These are phyloP conservation scores for Cephalopholis sonnerati DNA, from an alignment of 2,113 vertebrate genomes.

Conservation along the genomic window DNA sequence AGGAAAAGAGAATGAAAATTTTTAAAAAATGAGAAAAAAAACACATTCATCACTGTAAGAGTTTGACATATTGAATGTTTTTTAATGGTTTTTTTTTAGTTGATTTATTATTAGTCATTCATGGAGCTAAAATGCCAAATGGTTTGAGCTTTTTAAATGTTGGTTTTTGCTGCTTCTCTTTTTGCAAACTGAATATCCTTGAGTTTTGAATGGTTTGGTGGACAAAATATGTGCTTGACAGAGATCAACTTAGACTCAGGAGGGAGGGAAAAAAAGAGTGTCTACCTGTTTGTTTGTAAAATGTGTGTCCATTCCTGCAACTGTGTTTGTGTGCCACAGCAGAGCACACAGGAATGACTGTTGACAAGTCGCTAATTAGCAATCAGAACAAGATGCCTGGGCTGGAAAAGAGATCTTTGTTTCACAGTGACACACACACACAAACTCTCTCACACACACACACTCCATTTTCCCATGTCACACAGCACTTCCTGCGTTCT, in stretches of 20 bases:
- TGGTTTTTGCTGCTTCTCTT: neutral
- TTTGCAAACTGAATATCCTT: too few relatives aligned
- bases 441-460: constrained; percentile 43
- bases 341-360: constrained; percentile 68
- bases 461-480: constrained; percentile 45
- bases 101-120: neutral
- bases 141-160: neutral
- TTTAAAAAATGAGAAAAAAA: neutral
- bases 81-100: neutral
- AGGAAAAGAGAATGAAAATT: neutral
- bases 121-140: neutral
- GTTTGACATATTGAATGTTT: neutral
- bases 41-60: neutral
- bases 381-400: constrained; percentile 66
- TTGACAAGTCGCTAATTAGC: constrained; percentile 78
- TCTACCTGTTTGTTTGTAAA: neutral
- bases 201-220: neutral
- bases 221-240: neutral
- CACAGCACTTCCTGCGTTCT: constrained; percentile 54
- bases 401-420: constrained; percentile 69
- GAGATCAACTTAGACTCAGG: too few relatives aligned
- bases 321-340: constrained; percentile 16
- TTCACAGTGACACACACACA: constrained; percentile 39
- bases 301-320: neutral
- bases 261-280: neutral